Evolutionary conservation across 2,797 vertebrate species (phyloP).

Genomic region (Hippopotamyrus pictus): DNA sequence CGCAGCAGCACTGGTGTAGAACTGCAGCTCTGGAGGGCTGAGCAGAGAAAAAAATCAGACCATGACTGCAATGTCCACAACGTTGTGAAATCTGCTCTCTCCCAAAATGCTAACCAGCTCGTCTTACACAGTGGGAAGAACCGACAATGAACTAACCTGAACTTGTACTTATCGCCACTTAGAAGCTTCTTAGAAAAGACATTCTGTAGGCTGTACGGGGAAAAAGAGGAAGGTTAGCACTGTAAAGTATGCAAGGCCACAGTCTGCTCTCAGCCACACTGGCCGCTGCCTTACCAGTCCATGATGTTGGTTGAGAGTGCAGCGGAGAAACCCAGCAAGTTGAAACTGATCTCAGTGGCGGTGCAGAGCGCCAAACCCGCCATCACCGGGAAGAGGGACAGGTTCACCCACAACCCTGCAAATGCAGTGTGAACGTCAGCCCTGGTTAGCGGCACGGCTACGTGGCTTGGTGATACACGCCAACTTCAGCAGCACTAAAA

Average conservation of each 20-base stretch:
- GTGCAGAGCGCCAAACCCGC: slow-evolving; percentile 86
- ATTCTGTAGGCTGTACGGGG: slow-evolving; percentile 79
- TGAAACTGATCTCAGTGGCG: slow-evolving; percentile 88
- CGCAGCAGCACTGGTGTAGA: slow-evolving; percentile 89
- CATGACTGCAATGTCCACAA: not conserved
- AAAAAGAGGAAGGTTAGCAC: slow-evolving; percentile 15
- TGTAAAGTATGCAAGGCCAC: not conserved
- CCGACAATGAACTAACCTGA: slow-evolving; percentile 72
- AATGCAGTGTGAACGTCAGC: not conserved
- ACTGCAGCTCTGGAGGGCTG: slow-evolving; percentile 90
- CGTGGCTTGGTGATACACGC: not conserved
- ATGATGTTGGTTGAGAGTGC: slow-evolving; percentile 95
- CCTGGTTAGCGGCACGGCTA: slow-evolving; percentile 25
- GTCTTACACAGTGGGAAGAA: not conserved
- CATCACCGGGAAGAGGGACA: slow-evolving; percentile 90
- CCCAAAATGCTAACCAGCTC: not conserved
- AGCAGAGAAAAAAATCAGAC: not conserved
- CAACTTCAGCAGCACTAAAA: not conserved
- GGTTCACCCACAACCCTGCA: slow-evolving; percentile 83
- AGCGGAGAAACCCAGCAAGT: slow-evolving; percentile 85
- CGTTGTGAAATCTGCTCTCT: not conserved
- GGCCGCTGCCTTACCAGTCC: slow-evolving; percentile 76
- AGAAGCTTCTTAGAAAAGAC: slow-evolving; percentile 96
- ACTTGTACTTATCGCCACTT: slow-evolving; percentile 90
- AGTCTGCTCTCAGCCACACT: too few species aligned